Percentiles rank a stretch among this genome's conserved stretches.
These are phyloP conservation scores for Zosterops pallidus DNA, from an alignment of 2,113 vertebrate genomes.

Conservation along the genomic window DNA sequence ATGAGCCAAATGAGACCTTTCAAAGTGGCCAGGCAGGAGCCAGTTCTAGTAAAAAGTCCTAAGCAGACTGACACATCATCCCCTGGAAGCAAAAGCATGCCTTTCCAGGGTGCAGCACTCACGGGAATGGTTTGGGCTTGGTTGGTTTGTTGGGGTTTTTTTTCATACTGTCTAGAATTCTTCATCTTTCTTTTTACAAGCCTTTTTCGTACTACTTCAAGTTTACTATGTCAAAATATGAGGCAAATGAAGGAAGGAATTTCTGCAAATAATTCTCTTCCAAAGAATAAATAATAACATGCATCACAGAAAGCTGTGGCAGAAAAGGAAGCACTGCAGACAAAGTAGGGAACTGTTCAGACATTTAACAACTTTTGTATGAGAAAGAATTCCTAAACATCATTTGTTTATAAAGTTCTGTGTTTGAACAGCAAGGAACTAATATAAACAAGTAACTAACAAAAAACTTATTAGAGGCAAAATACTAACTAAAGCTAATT, in stretches of 20 bases:
- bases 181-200: neutral
- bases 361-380: neutral
- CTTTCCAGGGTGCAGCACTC: neutral
- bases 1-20: neutral
- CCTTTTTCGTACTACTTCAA: neutral
- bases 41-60: neutral
- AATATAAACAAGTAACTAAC: neutral
- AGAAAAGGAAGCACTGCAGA: neutral
- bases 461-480: neutral
- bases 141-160: neutral
- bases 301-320: neutral
- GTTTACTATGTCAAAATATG: neutral
- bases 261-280: neutral
- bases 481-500: neutral
- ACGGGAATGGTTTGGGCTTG: neutral
- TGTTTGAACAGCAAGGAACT: neutral
- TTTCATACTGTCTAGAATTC: neutral
- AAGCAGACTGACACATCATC: neutral
- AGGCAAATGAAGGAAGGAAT: neutral
- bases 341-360: neutral
- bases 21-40: neutral
- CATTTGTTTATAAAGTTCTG: neutral
- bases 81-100: neutral
- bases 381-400: neutral
- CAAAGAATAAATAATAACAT: neutral